Conservation (phyloP, 2,797 vertebrate species). For the Tamandua tetradactyla region DNA sequence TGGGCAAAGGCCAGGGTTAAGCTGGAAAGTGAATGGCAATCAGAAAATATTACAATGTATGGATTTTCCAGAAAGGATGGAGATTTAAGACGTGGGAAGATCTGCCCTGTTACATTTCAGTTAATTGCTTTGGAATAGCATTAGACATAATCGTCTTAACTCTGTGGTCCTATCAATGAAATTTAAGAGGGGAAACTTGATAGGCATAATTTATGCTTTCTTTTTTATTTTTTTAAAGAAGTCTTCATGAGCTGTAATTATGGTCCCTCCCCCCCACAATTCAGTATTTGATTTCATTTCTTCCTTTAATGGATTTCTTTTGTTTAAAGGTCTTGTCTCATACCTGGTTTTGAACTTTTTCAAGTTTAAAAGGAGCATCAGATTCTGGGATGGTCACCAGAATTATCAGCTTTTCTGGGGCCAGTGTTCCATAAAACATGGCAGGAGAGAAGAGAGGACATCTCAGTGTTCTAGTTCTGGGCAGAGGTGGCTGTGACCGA, state of each 20-base stretch:
- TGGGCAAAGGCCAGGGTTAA: slow-evolving; percentile 55
- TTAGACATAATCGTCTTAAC: neutral
- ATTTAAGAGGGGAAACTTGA: slow-evolving; percentile 34
- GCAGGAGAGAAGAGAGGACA: neutral
- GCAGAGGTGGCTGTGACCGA: neutral
- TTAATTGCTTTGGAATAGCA: neutral
- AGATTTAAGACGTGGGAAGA: neutral
- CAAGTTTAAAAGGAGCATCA: neutral
- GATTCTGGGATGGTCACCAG: neutral
- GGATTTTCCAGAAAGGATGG: slow-evolving; percentile 53
- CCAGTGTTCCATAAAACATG: neutral
- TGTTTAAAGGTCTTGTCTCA: neutral
- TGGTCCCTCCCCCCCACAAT: neutral
- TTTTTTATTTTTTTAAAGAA: neutral
- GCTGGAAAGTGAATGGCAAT: slow-evolving; percentile 43
- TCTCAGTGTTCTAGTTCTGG: neutral
- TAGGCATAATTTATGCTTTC: neutral
- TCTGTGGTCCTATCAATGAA: neutral
- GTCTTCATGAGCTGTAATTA: neutral
- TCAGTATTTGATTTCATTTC: neutral
- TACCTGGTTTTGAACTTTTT: neutral
- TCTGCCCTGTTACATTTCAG: neutral
- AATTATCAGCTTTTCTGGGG: neutral
- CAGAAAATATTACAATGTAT: slow-evolving; percentile 25
- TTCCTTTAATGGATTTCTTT: neutral